Conservation (phyloP, 2,888 invertebrate genomes). For the Synanthedon myopaeformis region DNA sequence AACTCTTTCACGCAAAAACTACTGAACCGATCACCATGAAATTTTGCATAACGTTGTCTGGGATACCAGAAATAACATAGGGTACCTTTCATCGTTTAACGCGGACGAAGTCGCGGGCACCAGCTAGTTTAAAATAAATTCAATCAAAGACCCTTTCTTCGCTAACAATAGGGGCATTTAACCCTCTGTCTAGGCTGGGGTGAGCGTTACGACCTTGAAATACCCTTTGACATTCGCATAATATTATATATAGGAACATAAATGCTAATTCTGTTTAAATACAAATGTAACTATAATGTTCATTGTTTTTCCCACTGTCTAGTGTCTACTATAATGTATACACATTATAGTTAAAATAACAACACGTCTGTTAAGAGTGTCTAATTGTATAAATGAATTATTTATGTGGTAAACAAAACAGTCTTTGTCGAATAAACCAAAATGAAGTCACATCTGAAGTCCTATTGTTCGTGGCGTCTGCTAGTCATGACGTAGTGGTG, state of each 20-base stretch:
- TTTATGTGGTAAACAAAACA: constrained; percentile 2
- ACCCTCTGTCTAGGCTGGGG: constrained; percentile 54
- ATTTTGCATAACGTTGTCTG: no score
- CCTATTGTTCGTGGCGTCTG: constrained; percentile 23
- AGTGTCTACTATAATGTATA: neutral
- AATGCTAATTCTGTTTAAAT: no score
- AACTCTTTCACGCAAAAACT: no score
- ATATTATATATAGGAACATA: neutral
- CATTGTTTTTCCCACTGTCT: neutral
- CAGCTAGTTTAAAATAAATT: no score
- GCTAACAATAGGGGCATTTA: constrained; percentile 4
- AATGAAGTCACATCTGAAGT: constrained; percentile 18
- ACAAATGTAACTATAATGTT: no score
- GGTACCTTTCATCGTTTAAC: no score
- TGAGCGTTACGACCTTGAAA: constrained; percentile 36
- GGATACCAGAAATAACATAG: no score
- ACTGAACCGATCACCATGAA: no score
- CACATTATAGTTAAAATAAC: constrained; percentile 3
- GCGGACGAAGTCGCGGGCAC: no score
- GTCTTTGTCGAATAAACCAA: constrained; percentile 7
- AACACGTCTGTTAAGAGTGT: constrained; percentile 2
- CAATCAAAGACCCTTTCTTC: neutral
- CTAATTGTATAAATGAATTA: constrained; percentile 4
- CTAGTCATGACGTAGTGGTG: constrained; percentile 24
- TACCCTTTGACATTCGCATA: constrained; percentile 12